Conservation (phyloP, 2,888 invertebrate species). For the Drosophila basisetae region DNA sequence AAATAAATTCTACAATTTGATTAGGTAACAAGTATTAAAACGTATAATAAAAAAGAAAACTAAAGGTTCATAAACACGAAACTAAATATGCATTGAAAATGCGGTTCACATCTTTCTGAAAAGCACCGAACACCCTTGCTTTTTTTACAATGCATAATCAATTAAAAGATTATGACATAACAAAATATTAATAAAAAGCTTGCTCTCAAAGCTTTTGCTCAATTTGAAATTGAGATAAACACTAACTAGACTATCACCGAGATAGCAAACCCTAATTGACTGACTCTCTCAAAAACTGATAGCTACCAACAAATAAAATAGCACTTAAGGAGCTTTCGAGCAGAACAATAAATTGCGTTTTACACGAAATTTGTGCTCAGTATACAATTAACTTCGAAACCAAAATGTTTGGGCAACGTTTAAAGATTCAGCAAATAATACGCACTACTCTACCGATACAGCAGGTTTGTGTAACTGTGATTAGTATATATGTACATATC, state of each 20-base stretch:
- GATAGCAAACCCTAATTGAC: background rate
- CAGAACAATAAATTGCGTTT: background rate
- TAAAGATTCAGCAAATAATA: conserved; percentile 24
- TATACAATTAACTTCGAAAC: background rate
- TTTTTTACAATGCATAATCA: background rate
- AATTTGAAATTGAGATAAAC: background rate
- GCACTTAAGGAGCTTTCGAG: conserved; percentile 14
- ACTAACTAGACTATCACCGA: background rate
- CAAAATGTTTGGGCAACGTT: conserved; percentile 48
- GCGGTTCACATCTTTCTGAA: background rate
- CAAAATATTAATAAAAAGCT: conserved; percentile 9
- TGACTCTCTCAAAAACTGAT: background rate
- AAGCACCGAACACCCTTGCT: background rate
- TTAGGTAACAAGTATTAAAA: background rate
- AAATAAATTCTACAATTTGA: no score
- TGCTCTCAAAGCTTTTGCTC: conserved; percentile 3
- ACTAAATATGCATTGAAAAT: background rate
- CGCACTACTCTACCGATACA: conserved; percentile 26
- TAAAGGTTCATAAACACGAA: background rate
- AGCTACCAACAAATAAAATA: background rate
- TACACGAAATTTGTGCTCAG: conserved; percentile 10
- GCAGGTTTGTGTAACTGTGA: conserved; percentile 40
- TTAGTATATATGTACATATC: background rate
- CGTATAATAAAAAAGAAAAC: background rate
- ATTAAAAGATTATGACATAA: background rate